Evolutionary conservation across 2,888 invertebrate species (phyloP).

Genomic region (Aphidius colemani): DNA sequence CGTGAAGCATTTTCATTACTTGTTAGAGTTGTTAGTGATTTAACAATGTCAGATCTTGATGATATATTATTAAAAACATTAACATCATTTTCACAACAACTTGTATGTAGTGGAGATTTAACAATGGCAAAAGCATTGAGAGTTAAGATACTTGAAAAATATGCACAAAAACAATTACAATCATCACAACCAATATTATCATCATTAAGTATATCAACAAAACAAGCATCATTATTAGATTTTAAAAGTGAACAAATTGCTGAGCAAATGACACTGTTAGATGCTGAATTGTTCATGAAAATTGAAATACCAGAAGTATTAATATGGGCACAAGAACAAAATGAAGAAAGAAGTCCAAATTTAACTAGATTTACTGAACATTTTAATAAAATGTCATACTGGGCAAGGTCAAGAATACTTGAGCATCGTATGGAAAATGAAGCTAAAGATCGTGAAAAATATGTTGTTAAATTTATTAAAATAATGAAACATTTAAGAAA

Average conservation of each 20-base stretch:
- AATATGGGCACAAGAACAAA: constrained; percentile 97
- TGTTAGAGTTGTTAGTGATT: constrained; percentile 92
- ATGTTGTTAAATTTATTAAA: constrained; percentile 94
- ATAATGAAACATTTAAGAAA: constrained; percentile 97
- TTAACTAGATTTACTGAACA: constrained; percentile 96
- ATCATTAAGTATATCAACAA: constrained; percentile 64
- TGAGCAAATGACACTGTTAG: constrained; percentile 96
- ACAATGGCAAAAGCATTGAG: constrained; percentile 88
- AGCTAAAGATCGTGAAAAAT: constrained; percentile 93
- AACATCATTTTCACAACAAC: constrained; percentile 91
- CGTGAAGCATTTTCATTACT: constrained; percentile 89
- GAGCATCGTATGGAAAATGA: constrained; percentile 74
- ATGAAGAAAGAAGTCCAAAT: constrained; percentile 95
- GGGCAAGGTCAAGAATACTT: constrained; percentile 93
- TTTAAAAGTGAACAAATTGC: constrained; percentile 95
- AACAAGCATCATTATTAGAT: constrained; percentile 76
- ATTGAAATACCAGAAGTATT: constrained; percentile 97
- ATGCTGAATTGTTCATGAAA: constrained; percentile 92
- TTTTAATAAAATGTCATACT: constrained; percentile 99
- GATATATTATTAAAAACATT: constrained; percentile 78
- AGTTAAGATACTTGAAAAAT: constrained; percentile 89
- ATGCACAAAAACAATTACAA: constrained; percentile 65
- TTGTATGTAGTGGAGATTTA: constrained; percentile 90
- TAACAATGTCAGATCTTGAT: constrained; percentile 88
- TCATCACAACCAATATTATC: constrained; percentile 60